These are phyloP conservation scores for Koerneria pararmatus DNA, from an alignment of 2,888 invertebrate genomes.

Conservation along the genomic window DNA sequence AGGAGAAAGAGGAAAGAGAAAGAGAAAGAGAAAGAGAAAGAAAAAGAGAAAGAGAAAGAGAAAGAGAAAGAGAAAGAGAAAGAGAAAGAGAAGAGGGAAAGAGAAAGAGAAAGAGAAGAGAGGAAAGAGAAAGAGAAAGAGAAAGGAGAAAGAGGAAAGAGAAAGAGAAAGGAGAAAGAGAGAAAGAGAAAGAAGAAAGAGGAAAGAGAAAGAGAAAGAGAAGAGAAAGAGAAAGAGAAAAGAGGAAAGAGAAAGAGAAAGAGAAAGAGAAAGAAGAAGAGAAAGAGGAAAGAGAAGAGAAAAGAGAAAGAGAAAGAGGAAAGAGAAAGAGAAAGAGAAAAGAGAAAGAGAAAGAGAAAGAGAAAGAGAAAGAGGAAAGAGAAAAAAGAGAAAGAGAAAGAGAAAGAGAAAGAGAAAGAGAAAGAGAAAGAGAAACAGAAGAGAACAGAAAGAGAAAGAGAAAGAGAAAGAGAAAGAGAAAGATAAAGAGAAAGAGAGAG, in stretches of 20 bases:
- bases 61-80: too few relatives aligned
- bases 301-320: conserved; percentile 9
- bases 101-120: too few relatives aligned
- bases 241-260: not conserved
- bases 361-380: not conserved
- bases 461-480: not conserved
- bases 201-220: conserved; percentile 13
- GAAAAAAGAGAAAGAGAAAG: not conserved
- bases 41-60: too few relatives aligned
- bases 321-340: conserved; percentile 14
- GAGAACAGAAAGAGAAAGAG: not conserved
- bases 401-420: not conserved
- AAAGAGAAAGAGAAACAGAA: not conserved
- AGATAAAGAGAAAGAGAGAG: too few relatives aligned
- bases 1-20: not conserved
- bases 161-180: not conserved
- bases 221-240: not conserved
- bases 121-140: conserved; percentile 26
- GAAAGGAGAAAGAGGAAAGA: too few relatives aligned
- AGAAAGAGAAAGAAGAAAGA: not conserved
- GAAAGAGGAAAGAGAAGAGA: conserved; percentile 6
- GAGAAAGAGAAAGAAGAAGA: conserved; percentile 18
- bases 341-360: conserved; percentile 13
- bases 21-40: not conserved
- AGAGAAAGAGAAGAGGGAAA: conserved; percentile 8